Conservation (phyloP, 2,797 vertebrate species). For the Rhinichthys osculus region DNA sequence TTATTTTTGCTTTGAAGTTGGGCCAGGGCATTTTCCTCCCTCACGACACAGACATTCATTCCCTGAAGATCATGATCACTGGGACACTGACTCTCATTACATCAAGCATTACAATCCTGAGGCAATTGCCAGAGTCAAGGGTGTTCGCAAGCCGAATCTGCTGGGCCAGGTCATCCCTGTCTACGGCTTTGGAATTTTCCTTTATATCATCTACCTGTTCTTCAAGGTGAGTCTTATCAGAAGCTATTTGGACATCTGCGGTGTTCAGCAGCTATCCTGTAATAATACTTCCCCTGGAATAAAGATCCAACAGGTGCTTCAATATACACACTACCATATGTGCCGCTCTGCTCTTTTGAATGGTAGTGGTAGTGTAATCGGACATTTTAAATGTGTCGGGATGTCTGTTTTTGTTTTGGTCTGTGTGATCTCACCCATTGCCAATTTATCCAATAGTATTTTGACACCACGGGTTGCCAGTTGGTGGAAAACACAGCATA, state of each 20-base stretch:
- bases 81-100: slow-evolving; percentile 72
- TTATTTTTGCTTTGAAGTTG: slow-evolving; percentile 77
- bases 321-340: neutral
- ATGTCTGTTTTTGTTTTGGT: too few relatives aligned
- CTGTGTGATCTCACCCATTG: too few relatives aligned
- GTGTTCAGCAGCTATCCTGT: neutral
- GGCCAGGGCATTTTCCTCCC: slow-evolving; percentile 82
- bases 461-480: too few relatives aligned
- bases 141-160: slow-evolving; percentile 79
- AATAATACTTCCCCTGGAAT: neutral
- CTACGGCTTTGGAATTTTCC: slow-evolving; percentile 94
- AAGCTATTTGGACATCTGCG: neutral
- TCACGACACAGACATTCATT: slow-evolving; percentile 75
- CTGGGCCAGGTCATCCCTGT: slow-evolving; percentile 92
- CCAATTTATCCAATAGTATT: too few relatives aligned
- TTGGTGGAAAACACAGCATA: too few relatives aligned
- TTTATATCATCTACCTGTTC: slow-evolving; percentile 94
- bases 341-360: neutral
- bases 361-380: neutral
- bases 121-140: slow-evolving; percentile 83
- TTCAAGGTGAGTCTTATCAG: slow-evolving; percentile 84
- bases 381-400: too few relatives aligned
- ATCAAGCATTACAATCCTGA: slow-evolving; percentile 82
- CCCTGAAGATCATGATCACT: slow-evolving; percentile 70
- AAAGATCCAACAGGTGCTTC: slow-evolving; percentile 1